phyloP scores from a whole-genome alignment of 1,140 invertebrate species.

The Cotesia glomerata region DNA sequence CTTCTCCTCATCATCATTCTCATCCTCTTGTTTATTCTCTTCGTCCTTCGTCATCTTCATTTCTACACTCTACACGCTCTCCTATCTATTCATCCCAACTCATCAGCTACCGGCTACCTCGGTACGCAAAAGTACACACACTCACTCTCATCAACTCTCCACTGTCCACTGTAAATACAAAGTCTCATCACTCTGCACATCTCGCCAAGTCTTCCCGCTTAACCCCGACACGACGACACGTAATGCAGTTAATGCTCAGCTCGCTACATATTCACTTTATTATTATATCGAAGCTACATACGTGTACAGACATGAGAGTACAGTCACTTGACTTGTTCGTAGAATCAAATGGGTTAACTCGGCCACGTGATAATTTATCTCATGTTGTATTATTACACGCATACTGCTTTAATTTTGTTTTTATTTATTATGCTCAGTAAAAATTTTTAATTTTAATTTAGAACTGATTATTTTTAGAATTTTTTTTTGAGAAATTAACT shows the following conservation, averaged over 20 bases:
- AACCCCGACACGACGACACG: not conserved
- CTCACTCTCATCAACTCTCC: not conserved
- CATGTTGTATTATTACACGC: slow-evolving; percentile 7
- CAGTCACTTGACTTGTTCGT: not conserved
- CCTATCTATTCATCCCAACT: not conserved
- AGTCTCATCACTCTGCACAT: slow-evolving; percentile 20
- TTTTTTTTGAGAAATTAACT: too few species aligned
- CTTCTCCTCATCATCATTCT: slow-evolving; percentile 14
- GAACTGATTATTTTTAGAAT: too few species aligned
- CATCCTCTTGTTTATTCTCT: slow-evolving; percentile 22
- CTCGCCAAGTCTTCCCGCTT: not conserved
- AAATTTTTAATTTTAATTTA: too few species aligned
- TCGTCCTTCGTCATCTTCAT: not conserved
- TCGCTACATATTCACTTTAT: too few species aligned
- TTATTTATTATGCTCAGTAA: not conserved
- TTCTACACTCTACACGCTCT: not conserved
- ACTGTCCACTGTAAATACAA: slow-evolving; percentile 13
- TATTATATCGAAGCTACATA: too few species aligned
- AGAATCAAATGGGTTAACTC: not conserved
- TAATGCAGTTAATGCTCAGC: too few species aligned
- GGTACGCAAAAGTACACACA: not conserved
- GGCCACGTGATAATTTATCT: slow-evolving; percentile 25
- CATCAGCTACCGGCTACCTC: too few species aligned
- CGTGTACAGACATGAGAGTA: too few species aligned
- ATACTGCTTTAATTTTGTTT: not conserved